Base-by-base conservation (phyloP, 2,888 invertebrate genomes). In the Drosophila merina region DNA sequence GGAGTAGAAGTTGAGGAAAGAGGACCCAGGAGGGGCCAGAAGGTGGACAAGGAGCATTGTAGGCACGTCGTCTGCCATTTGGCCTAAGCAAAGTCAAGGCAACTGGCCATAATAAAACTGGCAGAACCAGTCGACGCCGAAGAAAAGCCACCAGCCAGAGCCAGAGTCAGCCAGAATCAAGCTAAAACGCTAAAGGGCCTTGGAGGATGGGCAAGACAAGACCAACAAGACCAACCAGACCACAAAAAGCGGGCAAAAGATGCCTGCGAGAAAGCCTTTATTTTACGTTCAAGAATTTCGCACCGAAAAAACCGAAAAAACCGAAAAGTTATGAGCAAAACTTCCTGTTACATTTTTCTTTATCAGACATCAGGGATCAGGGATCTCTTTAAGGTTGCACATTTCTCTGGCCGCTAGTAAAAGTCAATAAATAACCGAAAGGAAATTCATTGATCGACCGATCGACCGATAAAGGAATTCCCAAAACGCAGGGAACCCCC, bases 371-470 rank as follows among this genome's bases (percentile, higher is more conserved):
- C 31, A 31, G 50, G 45, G 28, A 28, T 28, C 28, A 5, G 20
- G 1, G 20, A 1, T 20, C 20, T 54, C 69, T 69, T 54, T 59
- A 48, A 54, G 59, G n/a, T 47, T 25, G 52, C 48, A 10, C 42
- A 54, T 70, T 56, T 69, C 55, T 70, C 48, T 64, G 47, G 38
- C 62, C 55, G 48, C 77, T 59, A 86, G 86, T 81, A 82, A 82
- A 82, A 82, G 82, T 82, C 84, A 83, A 86, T 82, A 83, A 86
- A 81, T 85, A 72, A 57, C 20, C 36, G 55, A 55, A 72, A 82
- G 82, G 86, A 86, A 80, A 86, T 80, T 76, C 86, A 80, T 83
- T 82, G 82, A 82, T 82, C 60, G 83, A 86, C 76, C 48, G 66
- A 76, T 69, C 71, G 25, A n/a, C 28, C 69, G 82, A 86, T 83